Evolutionary conservation across 2,797 vertebrate genomes (phyloP).

Genomic region (Xenopus petersii): DNA sequence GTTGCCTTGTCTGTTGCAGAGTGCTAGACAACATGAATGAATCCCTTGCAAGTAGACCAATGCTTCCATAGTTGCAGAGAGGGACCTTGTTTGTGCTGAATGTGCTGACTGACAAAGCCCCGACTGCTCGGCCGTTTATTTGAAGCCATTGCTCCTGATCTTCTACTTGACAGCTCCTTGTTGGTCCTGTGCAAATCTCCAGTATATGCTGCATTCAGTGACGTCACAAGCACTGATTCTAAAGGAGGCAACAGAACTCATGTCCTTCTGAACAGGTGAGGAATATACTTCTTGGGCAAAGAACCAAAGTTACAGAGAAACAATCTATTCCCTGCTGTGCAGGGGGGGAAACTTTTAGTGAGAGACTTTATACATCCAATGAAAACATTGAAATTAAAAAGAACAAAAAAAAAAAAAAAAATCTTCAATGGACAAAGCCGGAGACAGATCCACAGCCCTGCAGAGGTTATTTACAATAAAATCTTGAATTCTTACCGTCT

Average conservation of each 20-base stretch:
- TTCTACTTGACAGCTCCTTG: constrained; percentile 71
- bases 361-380: constrained; percentile 59
- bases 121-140: constrained; percentile 66
- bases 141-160: constrained; percentile 71
- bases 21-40: constrained; percentile 66
- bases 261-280: constrained; percentile 55
- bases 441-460: constrained; percentile 48
- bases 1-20: constrained; percentile 64
- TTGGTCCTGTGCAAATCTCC: constrained; percentile 63
- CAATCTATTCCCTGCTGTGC: constrained; percentile 91
- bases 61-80: constrained; percentile 76
- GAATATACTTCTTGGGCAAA: constrained; percentile 68
- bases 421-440: constrained; percentile 57
- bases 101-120: constrained; percentile 54
- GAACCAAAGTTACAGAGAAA: constrained; percentile 85
- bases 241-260: constrained; percentile 59
- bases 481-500: constrained; percentile 57
- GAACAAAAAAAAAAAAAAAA: constrained; percentile 39
- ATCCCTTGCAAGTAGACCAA: constrained; percentile 68
- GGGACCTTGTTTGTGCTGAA: constrained; percentile 66
- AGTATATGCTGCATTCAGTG: constrained; percentile 76
- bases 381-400: constrained; percentile 51
- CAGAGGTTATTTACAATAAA: constrained; percentile 64
- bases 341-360: constrained; percentile 77
- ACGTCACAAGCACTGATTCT: constrained; percentile 61